Evolutionary conservation across 23 tunicate genomes (phyloP), one percentile per base, ranked within the genome.

Genomic region (Styela clava): DNA sequence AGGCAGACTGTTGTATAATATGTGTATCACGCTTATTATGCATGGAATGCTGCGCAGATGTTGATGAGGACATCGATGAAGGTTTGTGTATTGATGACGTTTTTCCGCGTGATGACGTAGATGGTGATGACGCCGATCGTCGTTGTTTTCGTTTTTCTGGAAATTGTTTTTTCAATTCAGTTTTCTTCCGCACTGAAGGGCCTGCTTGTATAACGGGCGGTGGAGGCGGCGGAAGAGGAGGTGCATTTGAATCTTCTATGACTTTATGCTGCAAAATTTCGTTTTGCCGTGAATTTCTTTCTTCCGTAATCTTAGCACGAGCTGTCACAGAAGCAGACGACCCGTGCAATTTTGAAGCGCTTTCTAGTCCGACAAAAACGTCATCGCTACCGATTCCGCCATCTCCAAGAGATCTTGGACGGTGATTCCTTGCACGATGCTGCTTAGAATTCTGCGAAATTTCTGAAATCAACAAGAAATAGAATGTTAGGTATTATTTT

Each of bases 251-350:
- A n/a, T n/a, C n/a, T 21, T 71, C 77, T 3, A 21, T 33, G 35
- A 71, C 34, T 2, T 28, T 34, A 32, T 71, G 77, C 34, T 30
- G 34, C 25, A 76, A 56, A 33, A 76, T 76, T 44, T 36, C 21
- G 31, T 44, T 52, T 24, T 76, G 64, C 9, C 81, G 67, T 19
- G 81, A 76, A n/a, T 76, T 27, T 0, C 64, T 67, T 76, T 52
- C 65, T 26, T 24, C 52, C 23, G 18, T 62, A 25, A 61, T 83
- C 7, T 34, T 33, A 2, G 73, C 52, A 1, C 35, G 82, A 44
- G 88, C 86, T 1, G 88, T 89, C 2, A 86, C 87, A 19, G 97
- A 91, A 56, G 89, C 97, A 16, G 97, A 91, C 3, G 97, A 91
- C 16, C 90, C 97, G 29, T 64, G 87, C 18, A 79, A 83, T 61